Conservation (phyloP, 1,140 invertebrate genomes). For the Nixonia krombeini region DNA sequence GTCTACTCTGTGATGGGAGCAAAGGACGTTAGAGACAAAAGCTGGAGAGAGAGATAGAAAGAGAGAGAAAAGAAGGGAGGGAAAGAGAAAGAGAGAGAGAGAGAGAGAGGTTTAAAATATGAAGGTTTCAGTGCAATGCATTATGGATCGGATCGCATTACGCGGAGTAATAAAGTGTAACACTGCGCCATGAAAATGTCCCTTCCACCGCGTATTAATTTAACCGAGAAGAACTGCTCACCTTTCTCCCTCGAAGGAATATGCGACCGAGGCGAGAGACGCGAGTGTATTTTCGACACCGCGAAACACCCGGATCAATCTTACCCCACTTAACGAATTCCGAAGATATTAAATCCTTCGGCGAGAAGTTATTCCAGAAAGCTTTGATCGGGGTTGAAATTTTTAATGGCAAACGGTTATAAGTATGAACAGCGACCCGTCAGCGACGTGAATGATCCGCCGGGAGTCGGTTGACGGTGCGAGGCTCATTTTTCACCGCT, state of each 20-base stretch:
- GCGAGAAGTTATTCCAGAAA: constrained; percentile 26
- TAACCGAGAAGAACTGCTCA: constrained; percentile 18
- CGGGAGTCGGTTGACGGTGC: constrained; percentile 17
- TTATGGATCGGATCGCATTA: constrained; percentile 16
- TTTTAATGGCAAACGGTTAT: constrained; percentile 44
- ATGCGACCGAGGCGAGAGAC: constrained; percentile 17
- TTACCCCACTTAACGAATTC: constrained; percentile 37
- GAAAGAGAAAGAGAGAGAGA: too few species aligned
- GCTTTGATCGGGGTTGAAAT: constrained; percentile 25
- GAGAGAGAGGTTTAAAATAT: not conserved
- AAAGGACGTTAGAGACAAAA: too few species aligned
- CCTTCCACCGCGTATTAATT: not conserved
- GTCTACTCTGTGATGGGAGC: too few species aligned
- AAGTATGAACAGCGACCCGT: constrained; percentile 12
- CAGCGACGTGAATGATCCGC: constrained; percentile 28
- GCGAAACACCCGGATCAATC: constrained; percentile 21
- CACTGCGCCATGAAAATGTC: constrained; percentile 4
- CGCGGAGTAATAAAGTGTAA: constrained; percentile 27
- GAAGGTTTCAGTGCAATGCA: constrained; percentile 23
- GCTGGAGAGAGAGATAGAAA: too few species aligned
- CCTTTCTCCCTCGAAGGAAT: constrained; percentile 30
- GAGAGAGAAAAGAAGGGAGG: too few species aligned
- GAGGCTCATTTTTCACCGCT: constrained; percentile 56
- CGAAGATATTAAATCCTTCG: constrained; percentile 28
- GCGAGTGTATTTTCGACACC: constrained; percentile 31